A percentile compares a stretch with the other conserved stretches of the same genome.
Evolutionary conservation across 2,888 invertebrate genomes (phyloP).

Genomic region (Arge pagana): DNA sequence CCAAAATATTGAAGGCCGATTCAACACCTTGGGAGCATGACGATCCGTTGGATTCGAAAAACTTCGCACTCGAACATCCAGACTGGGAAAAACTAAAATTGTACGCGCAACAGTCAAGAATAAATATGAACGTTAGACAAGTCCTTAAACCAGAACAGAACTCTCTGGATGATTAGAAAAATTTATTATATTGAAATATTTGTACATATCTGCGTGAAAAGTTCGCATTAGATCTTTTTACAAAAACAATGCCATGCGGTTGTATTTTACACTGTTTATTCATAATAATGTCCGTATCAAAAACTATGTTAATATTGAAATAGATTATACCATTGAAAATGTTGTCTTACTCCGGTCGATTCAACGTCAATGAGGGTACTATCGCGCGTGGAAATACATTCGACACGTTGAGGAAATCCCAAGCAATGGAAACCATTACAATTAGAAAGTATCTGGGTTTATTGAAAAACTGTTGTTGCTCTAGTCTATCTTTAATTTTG

Average conservation of each 20-base stretch:
- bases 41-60: constrained; percentile 27
- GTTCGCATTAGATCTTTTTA: too few relatives aligned
- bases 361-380: neutral
- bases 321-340: neutral
- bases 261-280: neutral
- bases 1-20: constrained; percentile 72
- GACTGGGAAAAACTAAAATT: constrained; percentile 44
- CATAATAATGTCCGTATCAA: neutral
- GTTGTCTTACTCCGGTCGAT: too few relatives aligned
- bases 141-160: constrained; percentile 71
- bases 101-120: constrained; percentile 66
- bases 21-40: constrained; percentile 60
- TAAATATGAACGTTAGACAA: constrained; percentile 94
- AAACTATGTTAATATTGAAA: too few relatives aligned
- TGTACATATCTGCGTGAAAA: too few relatives aligned
- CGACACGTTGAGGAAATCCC: constrained; percentile 37
- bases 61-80: constrained; percentile 23
- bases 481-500: constrained; percentile 2
- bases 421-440: constrained; percentile 36
- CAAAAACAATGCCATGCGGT: too few relatives aligned
- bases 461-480: neutral
- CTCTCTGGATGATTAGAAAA: constrained; percentile 52
- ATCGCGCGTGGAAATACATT: constrained; percentile 24
- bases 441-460: constrained; percentile 31
- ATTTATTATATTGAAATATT: too few relatives aligned